Conservation (phyloP, 2,888 invertebrate genomes). For the Tenthredo notha region DNA sequence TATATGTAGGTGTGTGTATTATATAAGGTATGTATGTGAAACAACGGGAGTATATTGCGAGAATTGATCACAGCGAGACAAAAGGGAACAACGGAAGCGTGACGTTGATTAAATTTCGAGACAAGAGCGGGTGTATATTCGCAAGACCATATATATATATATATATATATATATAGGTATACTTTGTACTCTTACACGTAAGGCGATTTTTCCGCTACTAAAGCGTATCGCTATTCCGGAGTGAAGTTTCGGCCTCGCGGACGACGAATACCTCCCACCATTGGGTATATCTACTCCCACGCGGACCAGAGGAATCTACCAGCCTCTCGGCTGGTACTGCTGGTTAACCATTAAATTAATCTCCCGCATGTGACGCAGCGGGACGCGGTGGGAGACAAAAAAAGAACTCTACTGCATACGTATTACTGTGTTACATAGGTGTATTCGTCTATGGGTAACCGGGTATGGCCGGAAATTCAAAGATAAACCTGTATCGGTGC, state of each 20-base stretch:
- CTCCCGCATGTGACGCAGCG: conserved; percentile 12
- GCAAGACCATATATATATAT: not conserved
- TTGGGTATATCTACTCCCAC: conserved; percentile 31
- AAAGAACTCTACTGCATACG: not conserved
- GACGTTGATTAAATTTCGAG: conserved; percentile 8
- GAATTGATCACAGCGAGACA: conserved; percentile 4
- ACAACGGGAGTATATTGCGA: too few relatives aligned
- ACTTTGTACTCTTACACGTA: not conserved
- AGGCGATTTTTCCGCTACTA: conserved; percentile 35
- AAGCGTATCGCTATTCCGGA: conserved; percentile 34
- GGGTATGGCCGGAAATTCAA: not conserved
- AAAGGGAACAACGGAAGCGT: not conserved
- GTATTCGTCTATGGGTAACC: not conserved
- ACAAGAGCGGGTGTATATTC: not conserved
- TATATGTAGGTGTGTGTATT: too few relatives aligned
- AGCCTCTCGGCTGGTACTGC: conserved; percentile 50
- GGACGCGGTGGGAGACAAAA: not conserved
- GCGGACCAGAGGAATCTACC: conserved; percentile 38
- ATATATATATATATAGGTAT: not conserved
- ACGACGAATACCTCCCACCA: conserved; percentile 39
- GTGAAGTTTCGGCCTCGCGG: conserved; percentile 31
- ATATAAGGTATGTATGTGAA: too few relatives aligned
- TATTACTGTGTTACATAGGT: too few relatives aligned
- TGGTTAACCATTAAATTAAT: conserved; percentile 44
- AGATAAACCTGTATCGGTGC: not conserved